These are phyloP conservation scores for Herminia tarsipennalis DNA, from an alignment of 2,888 invertebrate species.

Conservation along the genomic window DNA sequence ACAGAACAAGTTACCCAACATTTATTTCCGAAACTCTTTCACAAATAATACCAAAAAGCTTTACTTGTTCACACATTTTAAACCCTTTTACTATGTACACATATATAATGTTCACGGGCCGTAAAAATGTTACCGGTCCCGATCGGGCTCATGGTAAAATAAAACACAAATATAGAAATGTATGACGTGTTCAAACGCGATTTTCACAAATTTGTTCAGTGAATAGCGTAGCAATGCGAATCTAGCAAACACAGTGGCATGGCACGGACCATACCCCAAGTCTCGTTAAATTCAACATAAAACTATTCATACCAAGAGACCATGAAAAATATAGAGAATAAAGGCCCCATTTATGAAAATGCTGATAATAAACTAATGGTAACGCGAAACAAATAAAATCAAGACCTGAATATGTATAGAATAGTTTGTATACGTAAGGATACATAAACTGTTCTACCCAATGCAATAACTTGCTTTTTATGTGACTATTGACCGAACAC, in stretches of 20 bases:
- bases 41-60: constrained; percentile 42
- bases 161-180: constrained; percentile 52
- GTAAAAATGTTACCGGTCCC: constrained; percentile 49
- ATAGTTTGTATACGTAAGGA: constrained; percentile 13
- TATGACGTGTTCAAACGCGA: constrained; percentile 59
- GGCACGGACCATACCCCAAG: constrained; percentile 39
- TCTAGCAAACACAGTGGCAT: constrained; percentile 52
- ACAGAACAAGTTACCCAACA: constrained; percentile 45
- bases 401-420: neutral
- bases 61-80: constrained; percentile 45
- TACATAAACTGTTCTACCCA: constrained; percentile 33
- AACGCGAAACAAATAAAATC: constrained; percentile 18
- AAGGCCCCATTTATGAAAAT: constrained; percentile 3
- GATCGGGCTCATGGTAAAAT: constrained; percentile 53
- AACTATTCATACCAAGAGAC: constrained; percentile 13
- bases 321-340: no score
- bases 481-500: constrained; percentile 43
- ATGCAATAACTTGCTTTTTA: constrained; percentile 44
- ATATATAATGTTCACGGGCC: constrained; percentile 43
- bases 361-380: no score
- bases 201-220: constrained; percentile 66
- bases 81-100: constrained; percentile 41
- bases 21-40: constrained; percentile 37
- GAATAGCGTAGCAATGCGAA: constrained; percentile 56
- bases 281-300: constrained; percentile 45